Evolutionary conservation across 1,140 invertebrate genomes (phyloP), one percentile per base, ranked within the genome.

Genomic region (Pseudomyrmex cubaensis): DNA sequence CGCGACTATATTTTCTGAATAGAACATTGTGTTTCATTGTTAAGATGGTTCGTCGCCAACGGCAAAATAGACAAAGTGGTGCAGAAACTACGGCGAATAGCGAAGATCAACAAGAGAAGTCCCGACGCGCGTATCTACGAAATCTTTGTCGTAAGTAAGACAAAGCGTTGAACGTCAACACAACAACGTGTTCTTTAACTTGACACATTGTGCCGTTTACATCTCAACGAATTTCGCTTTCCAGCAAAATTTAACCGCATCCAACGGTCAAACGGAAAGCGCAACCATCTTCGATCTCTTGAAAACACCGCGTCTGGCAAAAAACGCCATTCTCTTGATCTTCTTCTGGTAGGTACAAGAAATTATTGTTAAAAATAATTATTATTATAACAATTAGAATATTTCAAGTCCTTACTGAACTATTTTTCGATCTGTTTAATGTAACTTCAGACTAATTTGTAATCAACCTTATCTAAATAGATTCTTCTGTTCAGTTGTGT

Each of bases 281-380:
- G 95, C 89, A 82, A 94, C 89, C 75, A 93, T 96, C 9, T 80
- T 95, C 10, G 95, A 96, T 86, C 91, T 96, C 9, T 95, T 96
- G 85, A 95, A 92, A 78, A 95, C 95, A 44, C 94, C 94, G 0
- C 93, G 95, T 1, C 91, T 97, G 7, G 94, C 95, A 1, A 95
- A 90, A 67, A 95, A 95, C 72, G 95, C 96, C 62, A 87, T 96
- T 5, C 90, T 96, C 0, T 92, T 97, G 69, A 94, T 95, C 70
- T 3, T 95, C 2, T 94, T 95, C 46, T 96, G 95, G 95, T 90
- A 85, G 92, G 73, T 86, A 70, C 0, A 35, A 35, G 0, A 35
- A 35, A 35, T 35, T 35, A 7, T 35, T 35, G 35, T 35, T 35
- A 35, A 35, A 35, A 0, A 35, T 35, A 35, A 35, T 35, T 0